phyloP scores from a whole-genome alignment of 2,888 invertebrate genomes.

The Dione juno region DNA sequence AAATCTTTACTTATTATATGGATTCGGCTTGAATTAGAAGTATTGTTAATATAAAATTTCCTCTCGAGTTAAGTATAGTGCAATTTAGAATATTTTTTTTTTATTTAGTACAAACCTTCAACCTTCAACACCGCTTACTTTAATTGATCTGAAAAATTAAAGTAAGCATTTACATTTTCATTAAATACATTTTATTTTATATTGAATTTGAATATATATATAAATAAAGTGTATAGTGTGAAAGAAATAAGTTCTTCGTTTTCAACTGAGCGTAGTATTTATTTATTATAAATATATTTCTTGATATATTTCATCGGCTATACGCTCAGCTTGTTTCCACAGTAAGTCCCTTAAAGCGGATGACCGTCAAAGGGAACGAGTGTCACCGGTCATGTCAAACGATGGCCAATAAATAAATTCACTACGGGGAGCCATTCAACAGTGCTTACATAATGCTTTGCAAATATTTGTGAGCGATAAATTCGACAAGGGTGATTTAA shows the following conservation, averaged over 20 bases:
- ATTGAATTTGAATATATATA: too few species aligned
- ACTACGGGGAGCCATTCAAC: slow-evolving; percentile 61
- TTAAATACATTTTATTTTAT: too few species aligned
- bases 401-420: slow-evolving; percentile 71
- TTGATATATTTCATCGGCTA: background rate
- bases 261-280: too few species aligned
- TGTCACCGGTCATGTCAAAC: slow-evolving; percentile 56
- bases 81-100: too few species aligned
- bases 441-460: slow-evolving; percentile 66
- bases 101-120: too few species aligned
- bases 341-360: slow-evolving; percentile 15
- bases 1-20: too few species aligned
- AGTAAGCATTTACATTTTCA: background rate
- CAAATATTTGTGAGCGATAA: slow-evolving; percentile 70
- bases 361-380: slow-evolving; percentile 26
- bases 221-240: too few species aligned
- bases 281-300: background rate
- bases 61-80: too few species aligned
- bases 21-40: too few species aligned
- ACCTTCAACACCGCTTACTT: background rate
- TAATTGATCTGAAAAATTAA: background rate
- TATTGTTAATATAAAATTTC: too few species aligned
- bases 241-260: too few species aligned
- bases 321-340: background rate
- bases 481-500: slow-evolving; percentile 69